Percentiles rank a stretch among this genome's conserved stretches.
Evolutionary conservation across 2,888 invertebrate genomes (phyloP).

Genomic region (Tanytarsus gracilentus): DNA sequence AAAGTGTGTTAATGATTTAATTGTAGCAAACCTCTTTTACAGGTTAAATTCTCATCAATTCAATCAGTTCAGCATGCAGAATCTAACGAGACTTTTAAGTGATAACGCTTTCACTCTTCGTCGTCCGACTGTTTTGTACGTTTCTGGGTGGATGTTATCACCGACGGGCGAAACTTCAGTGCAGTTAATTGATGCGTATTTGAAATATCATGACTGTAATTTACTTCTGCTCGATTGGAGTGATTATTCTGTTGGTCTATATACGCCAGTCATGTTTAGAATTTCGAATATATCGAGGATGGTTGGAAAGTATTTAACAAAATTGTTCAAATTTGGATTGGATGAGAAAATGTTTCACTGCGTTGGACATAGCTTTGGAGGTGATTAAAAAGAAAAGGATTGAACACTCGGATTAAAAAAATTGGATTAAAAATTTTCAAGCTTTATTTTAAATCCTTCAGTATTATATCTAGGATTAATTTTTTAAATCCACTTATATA

Average conservation of each 20-base stretch:
- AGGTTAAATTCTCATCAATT: neutral
- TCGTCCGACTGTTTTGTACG: neutral
- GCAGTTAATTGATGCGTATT: conserved; percentile 8
- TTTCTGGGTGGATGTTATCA: conserved; percentile 8
- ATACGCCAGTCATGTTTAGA: neutral
- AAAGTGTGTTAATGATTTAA: neutral
- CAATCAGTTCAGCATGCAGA: neutral
- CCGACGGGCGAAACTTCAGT: neutral
- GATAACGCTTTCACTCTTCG: neutral
- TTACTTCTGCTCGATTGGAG: conserved; percentile 29
- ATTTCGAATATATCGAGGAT: conserved; percentile 5
- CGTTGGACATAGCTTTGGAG: conserved; percentile 34
- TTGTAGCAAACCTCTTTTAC: neutral
- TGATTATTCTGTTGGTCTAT: conserved; percentile 19
- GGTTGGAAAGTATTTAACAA: neutral
- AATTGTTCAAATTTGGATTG: neutral
- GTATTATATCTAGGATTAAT: too few species aligned
- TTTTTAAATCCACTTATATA: too few species aligned
- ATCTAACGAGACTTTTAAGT: neutral
- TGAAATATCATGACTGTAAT: conserved; percentile 12
- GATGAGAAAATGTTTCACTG: conserved; percentile 25
- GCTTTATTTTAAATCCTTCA: too few species aligned
- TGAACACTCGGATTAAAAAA: too few species aligned
- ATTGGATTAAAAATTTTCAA: too few species aligned
- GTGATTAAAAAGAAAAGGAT: too few species aligned